Evolutionary conservation across 2,888 invertebrate species (phyloP).

Genomic region (Cordylochernes scorpioides): DNA sequence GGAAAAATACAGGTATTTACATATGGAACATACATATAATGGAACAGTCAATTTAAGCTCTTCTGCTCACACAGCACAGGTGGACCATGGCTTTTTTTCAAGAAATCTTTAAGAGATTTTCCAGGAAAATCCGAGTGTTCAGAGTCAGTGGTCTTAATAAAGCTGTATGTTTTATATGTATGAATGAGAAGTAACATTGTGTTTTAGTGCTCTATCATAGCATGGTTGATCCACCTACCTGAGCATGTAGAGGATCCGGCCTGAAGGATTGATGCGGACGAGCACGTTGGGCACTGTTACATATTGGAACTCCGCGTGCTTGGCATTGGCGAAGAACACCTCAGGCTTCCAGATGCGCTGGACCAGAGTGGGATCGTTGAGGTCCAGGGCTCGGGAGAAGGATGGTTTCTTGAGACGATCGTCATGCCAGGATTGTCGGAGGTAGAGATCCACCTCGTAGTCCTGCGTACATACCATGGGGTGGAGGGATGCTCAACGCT

Average conservation of each 20-base stretch:
- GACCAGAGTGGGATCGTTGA: constrained; percentile 22
- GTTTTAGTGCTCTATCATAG: no score
- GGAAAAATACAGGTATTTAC: no score
- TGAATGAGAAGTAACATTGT: no score
- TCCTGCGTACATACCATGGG: constrained; percentile 7
- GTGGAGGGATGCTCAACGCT: no score
- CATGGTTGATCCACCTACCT: constrained; percentile 18
- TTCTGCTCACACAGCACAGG: no score
- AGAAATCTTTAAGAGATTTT: no score
- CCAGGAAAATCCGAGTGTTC: no score
- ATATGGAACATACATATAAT: no score
- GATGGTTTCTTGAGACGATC: constrained; percentile 15
- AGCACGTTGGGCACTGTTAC: constrained; percentile 28
- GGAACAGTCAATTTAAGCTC: no score
- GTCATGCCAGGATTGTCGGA: constrained; percentile 13
- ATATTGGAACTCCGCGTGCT: constrained; percentile 27
- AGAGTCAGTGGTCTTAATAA: no score
- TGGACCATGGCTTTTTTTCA: no score
- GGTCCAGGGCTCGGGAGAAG: constrained; percentile 15
- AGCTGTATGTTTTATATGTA: no score
- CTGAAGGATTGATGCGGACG: constrained; percentile 26
- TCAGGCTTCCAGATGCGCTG: constrained; percentile 27
- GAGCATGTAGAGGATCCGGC: constrained; percentile 26
- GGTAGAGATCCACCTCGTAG: constrained; percentile 14
- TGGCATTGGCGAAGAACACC: constrained; percentile 24